phyloP scores from a whole-genome alignment of 1,140 invertebrate species.

The Orussus abietinus region DNA sequence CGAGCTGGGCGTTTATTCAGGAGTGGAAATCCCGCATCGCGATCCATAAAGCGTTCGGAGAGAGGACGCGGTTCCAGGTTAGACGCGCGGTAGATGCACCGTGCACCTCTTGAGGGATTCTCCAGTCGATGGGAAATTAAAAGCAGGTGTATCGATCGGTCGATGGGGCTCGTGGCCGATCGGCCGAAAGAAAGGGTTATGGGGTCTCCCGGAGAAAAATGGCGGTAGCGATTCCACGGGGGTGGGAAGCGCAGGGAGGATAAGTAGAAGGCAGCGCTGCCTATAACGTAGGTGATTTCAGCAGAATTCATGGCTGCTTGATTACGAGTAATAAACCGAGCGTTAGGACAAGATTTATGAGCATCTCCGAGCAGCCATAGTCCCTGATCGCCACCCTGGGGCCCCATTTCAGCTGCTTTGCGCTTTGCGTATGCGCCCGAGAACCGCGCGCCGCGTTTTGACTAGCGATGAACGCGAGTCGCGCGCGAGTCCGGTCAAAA shows the following conservation, averaged over 20 bases:
- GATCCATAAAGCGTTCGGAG: too few species aligned
- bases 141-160: not conserved
- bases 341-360: slow-evolving; percentile 52
- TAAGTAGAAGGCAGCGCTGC: slow-evolving; percentile 37
- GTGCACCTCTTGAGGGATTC: too few species aligned
- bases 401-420: slow-evolving; percentile 24
- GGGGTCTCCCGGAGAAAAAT: too few species aligned
- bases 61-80: too few species aligned
- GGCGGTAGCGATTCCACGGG: slow-evolving; percentile 6
- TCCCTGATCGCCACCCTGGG: slow-evolving; percentile 41
- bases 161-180: too few species aligned
- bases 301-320: slow-evolving; percentile 51
- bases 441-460: too few species aligned
- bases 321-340: slow-evolving; percentile 51
- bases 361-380: slow-evolving; percentile 38
- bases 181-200: too few species aligned
- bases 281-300: slow-evolving; percentile 48
- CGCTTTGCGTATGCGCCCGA: too few species aligned
- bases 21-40: too few species aligned
- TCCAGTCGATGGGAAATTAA: not conserved
- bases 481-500: too few species aligned
- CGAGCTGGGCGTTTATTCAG: too few species aligned
- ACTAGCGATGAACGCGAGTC: slow-evolving; percentile 19
- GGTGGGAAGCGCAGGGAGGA: slow-evolving; percentile 24
- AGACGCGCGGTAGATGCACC: too few species aligned